These are phyloP conservation scores for Melanotaenia nigrans DNA, from an alignment of 2,797 vertebrate species.

Conservation along the genomic window DNA sequence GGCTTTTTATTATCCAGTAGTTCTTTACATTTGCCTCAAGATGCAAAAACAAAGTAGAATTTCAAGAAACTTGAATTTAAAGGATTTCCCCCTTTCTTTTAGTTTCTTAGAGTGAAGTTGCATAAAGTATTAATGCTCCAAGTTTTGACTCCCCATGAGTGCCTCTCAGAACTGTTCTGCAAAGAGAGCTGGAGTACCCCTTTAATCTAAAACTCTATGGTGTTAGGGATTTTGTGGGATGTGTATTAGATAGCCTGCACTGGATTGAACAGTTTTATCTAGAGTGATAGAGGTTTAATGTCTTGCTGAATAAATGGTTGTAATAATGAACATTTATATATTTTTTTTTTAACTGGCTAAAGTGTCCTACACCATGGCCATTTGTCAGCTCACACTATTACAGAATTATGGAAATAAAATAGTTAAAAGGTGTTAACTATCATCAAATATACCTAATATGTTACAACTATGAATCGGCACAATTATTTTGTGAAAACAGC, in stretches of 20 bases:
- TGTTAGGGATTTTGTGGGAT: background rate
- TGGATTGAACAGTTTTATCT: background rate
- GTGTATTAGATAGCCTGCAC: background rate
- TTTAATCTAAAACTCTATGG: background rate
- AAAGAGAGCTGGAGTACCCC: background rate
- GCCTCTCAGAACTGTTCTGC: background rate
- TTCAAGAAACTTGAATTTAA: background rate
- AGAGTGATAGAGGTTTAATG: background rate
- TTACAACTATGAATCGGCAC: background rate
- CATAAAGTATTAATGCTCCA: background rate
- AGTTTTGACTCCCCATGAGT: background rate
- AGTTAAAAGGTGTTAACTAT: background rate
- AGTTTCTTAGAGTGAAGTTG: background rate
- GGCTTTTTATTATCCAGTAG: constrained; percentile 16
- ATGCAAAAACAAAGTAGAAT: constrained; percentile 3
- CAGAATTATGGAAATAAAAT: background rate
- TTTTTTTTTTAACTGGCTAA: background rate
- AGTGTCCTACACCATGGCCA: no score
- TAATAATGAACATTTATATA: background rate
- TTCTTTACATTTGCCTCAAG: constrained; percentile 2
- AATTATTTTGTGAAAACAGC: background rate
- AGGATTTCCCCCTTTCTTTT: background rate
- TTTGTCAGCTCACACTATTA: background rate
- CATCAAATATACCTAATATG: background rate
- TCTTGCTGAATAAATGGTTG: background rate